Percentiles rank a stretch among this genome's conserved stretches.
phyloP scores from a whole-genome alignment of 2,797 vertebrate genomes.

The Loris lydekkerianus region DNA sequence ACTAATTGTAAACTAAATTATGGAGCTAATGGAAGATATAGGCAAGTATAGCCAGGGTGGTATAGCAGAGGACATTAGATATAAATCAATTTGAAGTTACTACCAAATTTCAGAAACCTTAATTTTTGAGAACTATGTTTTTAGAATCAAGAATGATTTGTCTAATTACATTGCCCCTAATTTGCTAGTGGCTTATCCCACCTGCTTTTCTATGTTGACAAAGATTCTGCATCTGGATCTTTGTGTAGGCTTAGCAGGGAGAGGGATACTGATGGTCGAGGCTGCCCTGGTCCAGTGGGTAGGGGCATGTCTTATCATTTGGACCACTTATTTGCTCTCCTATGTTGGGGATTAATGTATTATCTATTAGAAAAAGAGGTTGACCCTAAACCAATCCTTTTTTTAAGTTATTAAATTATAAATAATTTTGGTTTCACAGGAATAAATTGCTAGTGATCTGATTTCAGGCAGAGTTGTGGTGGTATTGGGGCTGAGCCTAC shows the following conservation, averaged over 20 bases:
- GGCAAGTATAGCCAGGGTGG: not conserved
- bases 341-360: not conserved
- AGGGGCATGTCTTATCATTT: not conserved
- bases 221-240: not conserved
- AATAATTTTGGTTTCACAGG: not conserved
- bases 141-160: not conserved
- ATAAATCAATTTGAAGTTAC: not conserved
- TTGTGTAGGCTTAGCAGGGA: not conserved
- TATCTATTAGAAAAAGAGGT: not conserved
- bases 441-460: not conserved
- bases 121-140: conserved; percentile 33
- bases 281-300: not conserved
- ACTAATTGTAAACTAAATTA: not conserved
- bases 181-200: not conserved
- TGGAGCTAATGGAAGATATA: not conserved
- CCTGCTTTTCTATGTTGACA: not conserved
- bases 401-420: not conserved
- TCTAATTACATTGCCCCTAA: not conserved
- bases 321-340: not conserved
- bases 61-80: not conserved
- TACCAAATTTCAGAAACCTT: conserved; percentile 1
- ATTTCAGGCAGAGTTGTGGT: not conserved
- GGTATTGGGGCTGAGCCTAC: not conserved
- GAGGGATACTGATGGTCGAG: not conserved
- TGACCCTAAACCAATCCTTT: not conserved